Evolutionary conservation across 2,113 vertebrate species (phyloP).

Genomic region (Romanogobio albipinnatus): DNA sequence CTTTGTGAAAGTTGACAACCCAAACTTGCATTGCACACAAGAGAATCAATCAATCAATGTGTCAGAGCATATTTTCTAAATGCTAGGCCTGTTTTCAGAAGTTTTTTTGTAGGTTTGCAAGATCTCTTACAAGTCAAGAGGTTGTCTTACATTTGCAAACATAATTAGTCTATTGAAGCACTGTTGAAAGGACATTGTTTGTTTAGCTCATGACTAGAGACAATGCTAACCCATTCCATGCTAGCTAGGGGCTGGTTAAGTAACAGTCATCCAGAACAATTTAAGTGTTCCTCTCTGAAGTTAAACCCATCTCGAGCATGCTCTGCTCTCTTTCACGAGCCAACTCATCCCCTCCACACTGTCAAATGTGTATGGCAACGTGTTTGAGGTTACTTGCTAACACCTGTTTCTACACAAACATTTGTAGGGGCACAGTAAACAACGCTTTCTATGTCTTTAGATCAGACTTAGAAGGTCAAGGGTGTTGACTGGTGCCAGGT

Average conservation of each 20-base stretch:
- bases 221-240: not conserved
- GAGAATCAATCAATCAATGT: not conserved
- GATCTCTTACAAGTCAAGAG: not conserved
- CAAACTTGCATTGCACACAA: not conserved
- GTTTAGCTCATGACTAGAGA: not conserved
- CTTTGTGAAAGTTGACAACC: not conserved
- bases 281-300: slow-evolving; percentile 54
- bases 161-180: not conserved
- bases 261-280: slow-evolving; percentile 59
- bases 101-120: not conserved
- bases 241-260: slow-evolving; percentile 35
- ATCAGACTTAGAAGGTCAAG: slow-evolving; percentile 49
- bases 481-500: slow-evolving; percentile 52
- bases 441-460: slow-evolving; percentile 43
- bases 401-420: slow-evolving; percentile 68
- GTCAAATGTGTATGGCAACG: slow-evolving; percentile 55
- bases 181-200: slow-evolving; percentile 15
- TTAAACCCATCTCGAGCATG: slow-evolving; percentile 36
- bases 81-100: not conserved
- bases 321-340: slow-evolving; percentile 71
- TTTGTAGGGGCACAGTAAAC: slow-evolving; percentile 52
- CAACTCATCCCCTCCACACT: slow-evolving; percentile 57
- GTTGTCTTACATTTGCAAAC: slow-evolving; percentile 4
- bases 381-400: slow-evolving; percentile 70
- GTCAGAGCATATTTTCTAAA: not conserved